Conservation (phyloP, 2,113 vertebrate genomes). For the Propithecus coquereli region DNA sequence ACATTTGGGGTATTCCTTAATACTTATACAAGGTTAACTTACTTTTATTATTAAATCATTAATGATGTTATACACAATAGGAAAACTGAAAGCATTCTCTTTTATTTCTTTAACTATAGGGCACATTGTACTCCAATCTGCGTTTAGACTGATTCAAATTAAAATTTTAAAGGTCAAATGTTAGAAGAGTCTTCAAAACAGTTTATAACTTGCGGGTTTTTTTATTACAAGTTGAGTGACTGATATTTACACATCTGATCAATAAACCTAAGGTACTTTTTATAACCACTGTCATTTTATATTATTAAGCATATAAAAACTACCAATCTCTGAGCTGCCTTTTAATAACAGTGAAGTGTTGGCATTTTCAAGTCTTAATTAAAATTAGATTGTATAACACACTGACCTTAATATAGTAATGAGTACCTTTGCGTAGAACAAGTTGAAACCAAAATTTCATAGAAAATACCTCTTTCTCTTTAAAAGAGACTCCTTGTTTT, state of each 20-base stretch:
- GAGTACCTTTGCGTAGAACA: not conserved
- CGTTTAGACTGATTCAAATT: slow-evolving; percentile 49
- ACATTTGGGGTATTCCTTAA: not conserved
- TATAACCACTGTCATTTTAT: slow-evolving; percentile 65
- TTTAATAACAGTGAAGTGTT: slow-evolving; percentile 53
- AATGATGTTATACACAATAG: not conserved
- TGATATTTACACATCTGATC: slow-evolving; percentile 72
- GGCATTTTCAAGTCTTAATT: slow-evolving; percentile 69
- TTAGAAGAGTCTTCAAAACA: slow-evolving; percentile 44
- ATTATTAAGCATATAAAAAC: slow-evolving; percentile 51
- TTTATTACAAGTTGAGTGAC: slow-evolving; percentile 60
- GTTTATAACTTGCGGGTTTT: slow-evolving; percentile 52
- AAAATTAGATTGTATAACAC: slow-evolving; percentile 49
- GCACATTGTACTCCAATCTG: not conserved
- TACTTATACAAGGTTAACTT: not conserved
- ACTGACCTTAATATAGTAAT: slow-evolving; percentile 46
- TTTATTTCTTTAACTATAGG: not conserved
- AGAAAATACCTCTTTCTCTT: not conserved
- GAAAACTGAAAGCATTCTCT: not conserved
- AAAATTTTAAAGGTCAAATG: slow-evolving; percentile 62
- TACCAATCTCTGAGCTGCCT: slow-evolving; percentile 52
- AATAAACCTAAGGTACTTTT: slow-evolving; percentile 62
- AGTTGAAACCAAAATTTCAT: slow-evolving; percentile 12
- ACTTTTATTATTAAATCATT: not conserved
- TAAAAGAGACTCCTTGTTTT: not conserved